Percentiles rank a stretch among this genome's conserved stretches.
phyloP scores from a whole-genome alignment of 2,113 vertebrate species.

The Gorsachius goisagi region DNA sequence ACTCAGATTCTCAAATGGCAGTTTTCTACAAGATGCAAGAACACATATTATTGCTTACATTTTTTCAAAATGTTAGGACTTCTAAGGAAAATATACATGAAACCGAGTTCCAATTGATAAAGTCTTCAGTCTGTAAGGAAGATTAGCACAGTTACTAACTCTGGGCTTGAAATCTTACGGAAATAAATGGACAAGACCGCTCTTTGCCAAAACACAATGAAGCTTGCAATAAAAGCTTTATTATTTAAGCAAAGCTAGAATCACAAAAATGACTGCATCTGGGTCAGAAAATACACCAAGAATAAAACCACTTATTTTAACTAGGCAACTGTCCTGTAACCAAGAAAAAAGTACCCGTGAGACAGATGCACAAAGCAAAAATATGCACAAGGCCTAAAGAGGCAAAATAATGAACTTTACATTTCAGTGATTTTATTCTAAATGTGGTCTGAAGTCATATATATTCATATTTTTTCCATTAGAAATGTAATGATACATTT shows the following conservation, averaged over 20 bases:
- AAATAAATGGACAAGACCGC: not conserved
- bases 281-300: not conserved
- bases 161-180: not conserved
- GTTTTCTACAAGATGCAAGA: not conserved
- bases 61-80: not conserved
- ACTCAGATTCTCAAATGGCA: not conserved
- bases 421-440: not conserved
- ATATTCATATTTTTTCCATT: not conserved
- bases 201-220: not conserved
- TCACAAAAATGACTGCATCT: not conserved
- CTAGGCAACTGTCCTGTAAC: not conserved
- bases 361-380: not conserved
- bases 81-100: not conserved
- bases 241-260: not conserved
- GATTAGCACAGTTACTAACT: not conserved
- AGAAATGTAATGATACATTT: not conserved
- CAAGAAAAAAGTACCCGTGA: not conserved
- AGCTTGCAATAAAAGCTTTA: not conserved
- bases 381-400: not conserved
- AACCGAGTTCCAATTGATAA: not conserved
- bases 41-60: not conserved
- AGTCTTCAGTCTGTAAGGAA: not conserved
- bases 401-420: not conserved
- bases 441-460: not conserved
- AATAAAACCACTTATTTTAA: not conserved